Conservation (phyloP, 2,888 invertebrate genomes). For the Brachypalpus laphriformis region DNA sequence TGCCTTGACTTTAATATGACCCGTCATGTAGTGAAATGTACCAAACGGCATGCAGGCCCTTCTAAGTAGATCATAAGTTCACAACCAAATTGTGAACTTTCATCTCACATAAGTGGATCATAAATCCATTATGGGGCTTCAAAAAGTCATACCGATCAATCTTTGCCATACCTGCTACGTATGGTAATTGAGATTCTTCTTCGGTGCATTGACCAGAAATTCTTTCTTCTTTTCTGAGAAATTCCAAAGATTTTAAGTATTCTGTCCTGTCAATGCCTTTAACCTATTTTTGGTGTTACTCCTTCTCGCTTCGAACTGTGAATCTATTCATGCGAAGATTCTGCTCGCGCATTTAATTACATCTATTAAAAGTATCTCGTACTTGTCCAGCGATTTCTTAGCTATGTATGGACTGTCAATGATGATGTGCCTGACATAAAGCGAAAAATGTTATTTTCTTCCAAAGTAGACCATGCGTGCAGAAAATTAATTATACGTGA, state of each 20-base stretch:
- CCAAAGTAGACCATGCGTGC: slow-evolving; percentile 44
- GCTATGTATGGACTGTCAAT: background rate
- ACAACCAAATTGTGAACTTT: too few species aligned
- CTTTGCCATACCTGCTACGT: too few species aligned
- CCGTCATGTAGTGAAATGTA: too few species aligned
- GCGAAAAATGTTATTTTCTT: background rate
- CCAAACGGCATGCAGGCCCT: too few species aligned
- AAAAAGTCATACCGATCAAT: too few species aligned
- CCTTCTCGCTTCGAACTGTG: background rate
- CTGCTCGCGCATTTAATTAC: slow-evolving; percentile 18
- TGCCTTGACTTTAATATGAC: too few species aligned
- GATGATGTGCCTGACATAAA: background rate
- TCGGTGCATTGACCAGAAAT: too few species aligned
- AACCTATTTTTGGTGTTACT: background rate
- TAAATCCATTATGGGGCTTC: too few species aligned
- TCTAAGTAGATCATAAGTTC: too few species aligned
- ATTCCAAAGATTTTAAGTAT: background rate
- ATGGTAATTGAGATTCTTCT: too few species aligned
- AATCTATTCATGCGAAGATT: background rate
- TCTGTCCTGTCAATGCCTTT: background rate
- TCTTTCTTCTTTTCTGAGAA: background rate
- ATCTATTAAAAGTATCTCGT: background rate
- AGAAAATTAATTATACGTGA: slow-evolving; percentile 46
- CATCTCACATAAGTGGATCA: too few species aligned
- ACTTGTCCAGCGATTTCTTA: background rate